Percentiles rank a stretch among this genome's conserved stretches.
These are phyloP conservation scores for Sylvietta virens DNA, from an alignment of 2,113 vertebrate genomes.

Conservation along the genomic window DNA sequence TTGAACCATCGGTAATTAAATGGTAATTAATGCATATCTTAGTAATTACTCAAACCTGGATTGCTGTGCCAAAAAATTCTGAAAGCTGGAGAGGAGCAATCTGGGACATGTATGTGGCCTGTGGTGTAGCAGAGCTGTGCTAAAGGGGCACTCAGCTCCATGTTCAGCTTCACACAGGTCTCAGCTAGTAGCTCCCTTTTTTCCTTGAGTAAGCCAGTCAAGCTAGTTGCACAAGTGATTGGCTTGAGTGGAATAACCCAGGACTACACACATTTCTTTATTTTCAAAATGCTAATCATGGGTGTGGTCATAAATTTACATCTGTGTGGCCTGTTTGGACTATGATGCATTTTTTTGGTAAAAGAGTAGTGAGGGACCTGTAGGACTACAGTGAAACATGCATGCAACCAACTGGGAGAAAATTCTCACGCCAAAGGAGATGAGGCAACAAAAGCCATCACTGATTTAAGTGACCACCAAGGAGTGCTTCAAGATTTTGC, in stretches of 20 bases:
- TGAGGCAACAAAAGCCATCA: background rate
- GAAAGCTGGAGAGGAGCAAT: background rate
- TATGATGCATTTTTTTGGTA: rapidly evolving
- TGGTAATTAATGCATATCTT: background rate
- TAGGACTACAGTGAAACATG: background rate
- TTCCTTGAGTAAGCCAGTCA: rapidly evolving
- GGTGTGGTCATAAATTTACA: background rate
- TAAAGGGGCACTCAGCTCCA: background rate
- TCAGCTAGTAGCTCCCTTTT: background rate
- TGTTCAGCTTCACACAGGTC: background rate
- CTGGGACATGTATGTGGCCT: background rate
- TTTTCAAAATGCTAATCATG: background rate
- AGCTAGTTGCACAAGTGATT: background rate
- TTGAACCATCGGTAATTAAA: background rate
- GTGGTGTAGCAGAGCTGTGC: background rate
- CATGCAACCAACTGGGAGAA: background rate
- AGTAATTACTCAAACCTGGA: background rate
- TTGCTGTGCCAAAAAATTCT: background rate
- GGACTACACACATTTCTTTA: background rate
- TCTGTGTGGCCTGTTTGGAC: background rate
- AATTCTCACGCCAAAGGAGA: background rate
- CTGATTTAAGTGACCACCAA: background rate
- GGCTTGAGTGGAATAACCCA: background rate
- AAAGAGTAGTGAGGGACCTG: background rate
- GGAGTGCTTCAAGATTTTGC: background rate